phyloP scores from a whole-genome alignment of 2,888 invertebrate genomes.

The Hydrotaea cyrtoneurina region DNA sequence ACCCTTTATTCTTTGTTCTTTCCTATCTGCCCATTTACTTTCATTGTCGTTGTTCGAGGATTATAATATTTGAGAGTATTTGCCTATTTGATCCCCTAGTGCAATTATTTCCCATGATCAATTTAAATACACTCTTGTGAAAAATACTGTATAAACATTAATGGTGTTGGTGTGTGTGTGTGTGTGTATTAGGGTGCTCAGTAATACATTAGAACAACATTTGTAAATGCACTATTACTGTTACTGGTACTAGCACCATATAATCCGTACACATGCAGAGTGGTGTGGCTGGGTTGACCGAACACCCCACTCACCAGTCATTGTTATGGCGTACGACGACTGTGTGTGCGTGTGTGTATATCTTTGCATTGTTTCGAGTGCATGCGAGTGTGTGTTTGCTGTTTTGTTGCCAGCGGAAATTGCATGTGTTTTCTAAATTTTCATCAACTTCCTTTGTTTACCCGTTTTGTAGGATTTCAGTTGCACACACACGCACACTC shows the following conservation, averaged over 20 bases:
- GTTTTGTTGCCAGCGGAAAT: conserved; percentile 61
- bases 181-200: neutral
- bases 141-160: neutral
- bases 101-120: neutral
- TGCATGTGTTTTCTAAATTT: conserved; percentile 65
- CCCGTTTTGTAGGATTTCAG: conserved; percentile 21
- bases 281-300: neutral
- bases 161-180: neutral
- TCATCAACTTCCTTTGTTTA: conserved; percentile 51
- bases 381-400: conserved; percentile 1
- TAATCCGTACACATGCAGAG: conserved; percentile 1
- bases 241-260: neutral
- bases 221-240: neutral
- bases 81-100: no score
- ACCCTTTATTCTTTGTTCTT: no score
- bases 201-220: neutral
- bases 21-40: no score
- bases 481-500: neutral
- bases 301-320: neutral
- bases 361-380: no score
- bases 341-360: neutral
- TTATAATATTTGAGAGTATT: no score
- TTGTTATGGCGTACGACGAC: neutral
- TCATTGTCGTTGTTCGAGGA: no score
- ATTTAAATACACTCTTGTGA: neutral